These are phyloP conservation scores for Patella depressa DNA, from an alignment of 2,888 invertebrate genomes.

Conservation along the genomic window DNA sequence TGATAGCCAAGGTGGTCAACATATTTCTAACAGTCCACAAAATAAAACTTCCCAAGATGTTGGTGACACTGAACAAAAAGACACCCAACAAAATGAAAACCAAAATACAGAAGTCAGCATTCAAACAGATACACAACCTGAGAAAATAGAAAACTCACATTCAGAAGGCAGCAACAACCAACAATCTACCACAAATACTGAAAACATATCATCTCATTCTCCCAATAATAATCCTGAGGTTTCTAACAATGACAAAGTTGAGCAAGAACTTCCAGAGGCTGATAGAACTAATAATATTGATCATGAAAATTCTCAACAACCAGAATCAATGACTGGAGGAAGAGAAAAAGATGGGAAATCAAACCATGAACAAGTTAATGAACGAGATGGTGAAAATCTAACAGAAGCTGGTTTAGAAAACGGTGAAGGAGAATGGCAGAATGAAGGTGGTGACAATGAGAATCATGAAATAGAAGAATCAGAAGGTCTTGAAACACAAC, in stretches of 20 bases:
- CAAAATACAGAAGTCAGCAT: neutral
- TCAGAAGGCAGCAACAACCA: neutral
- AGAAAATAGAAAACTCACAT: neutral
- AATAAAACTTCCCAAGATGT: neutral
- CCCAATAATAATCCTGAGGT: neutral
- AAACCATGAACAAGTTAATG: neutral
- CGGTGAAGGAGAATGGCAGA: neutral
- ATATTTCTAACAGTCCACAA: neutral
- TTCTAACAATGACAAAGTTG: neutral
- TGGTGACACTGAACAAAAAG: neutral
- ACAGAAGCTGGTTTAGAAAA: neutral
- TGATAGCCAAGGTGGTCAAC: neutral
- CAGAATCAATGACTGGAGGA: neutral
- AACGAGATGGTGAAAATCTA: neutral
- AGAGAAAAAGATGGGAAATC: slow-evolving; percentile 8
- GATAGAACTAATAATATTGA: neutral
- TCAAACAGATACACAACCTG: neutral
- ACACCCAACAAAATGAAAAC: neutral
- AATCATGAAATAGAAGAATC: neutral
- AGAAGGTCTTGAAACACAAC: neutral
- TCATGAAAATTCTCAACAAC: slow-evolving; percentile 1
- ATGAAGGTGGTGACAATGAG: neutral
- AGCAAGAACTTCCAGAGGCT: neutral
- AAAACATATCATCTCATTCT: neutral
- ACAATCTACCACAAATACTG: neutral